Base-by-base conservation (phyloP, 92 coral and sea anemone genomes). In the Actinostola sp. region DNA sequence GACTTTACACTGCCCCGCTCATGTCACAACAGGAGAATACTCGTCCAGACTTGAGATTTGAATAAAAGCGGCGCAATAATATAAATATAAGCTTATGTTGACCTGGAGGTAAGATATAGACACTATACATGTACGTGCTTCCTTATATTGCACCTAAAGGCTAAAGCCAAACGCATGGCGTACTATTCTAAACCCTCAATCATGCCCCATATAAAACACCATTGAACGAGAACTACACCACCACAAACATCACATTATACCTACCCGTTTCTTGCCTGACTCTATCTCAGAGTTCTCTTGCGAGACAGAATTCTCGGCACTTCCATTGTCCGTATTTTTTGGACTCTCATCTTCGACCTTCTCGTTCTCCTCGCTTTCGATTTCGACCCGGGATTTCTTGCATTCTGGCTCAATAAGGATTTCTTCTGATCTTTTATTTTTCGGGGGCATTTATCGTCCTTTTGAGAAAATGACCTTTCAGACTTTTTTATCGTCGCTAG, bases 381-480 rank as follows among this genome's bases (percentile, higher is more conserved):
- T 48, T 63, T 90, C 89, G 26, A 72, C 66, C 79, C 82, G 88
- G 28, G 77, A 39, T 86, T 67, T 86, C 82, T 90, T 90, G 67
- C 81, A 75, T 81, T 79, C 82, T 58, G 86, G 88, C 45, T 82
- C 92, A 28, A 60, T 71, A 28, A 63, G 52, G 43, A 61, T 71
- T 36, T 90, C 96, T 12, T 82, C 80, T 80, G 84, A 82, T 61
- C 81, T 82, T 68, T 87, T 65, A 67, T 86, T 90, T 67, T 75
- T 79, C 39, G 87, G 89, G 82, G 89, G 80, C 86, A 80, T 79
- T 75, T 86, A 73, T 60, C 55, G 11, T 29, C 57, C 70, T 72
- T 61, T 63, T 60, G 29, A 50, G 42, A 31, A 73, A 73, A 62
- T 45, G 8, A 44, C 36, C 72, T 61, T 58, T 29, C 41, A 61